phyloP scores from a whole-genome alignment of 1,140 invertebrate species.

The Hesperophylax magnus region DNA sequence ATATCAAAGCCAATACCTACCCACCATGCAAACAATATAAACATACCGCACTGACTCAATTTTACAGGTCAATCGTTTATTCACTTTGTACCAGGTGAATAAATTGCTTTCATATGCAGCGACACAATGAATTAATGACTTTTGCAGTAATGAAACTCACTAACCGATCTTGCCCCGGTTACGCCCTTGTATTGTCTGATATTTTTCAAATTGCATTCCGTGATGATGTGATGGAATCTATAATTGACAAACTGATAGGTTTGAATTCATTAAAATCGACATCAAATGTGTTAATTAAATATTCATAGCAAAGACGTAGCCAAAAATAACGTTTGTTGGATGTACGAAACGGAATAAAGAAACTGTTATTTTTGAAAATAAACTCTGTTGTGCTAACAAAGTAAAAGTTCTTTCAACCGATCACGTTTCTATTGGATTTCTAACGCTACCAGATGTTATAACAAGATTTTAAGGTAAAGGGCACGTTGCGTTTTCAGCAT shows the following conservation, averaged over 20 bases:
- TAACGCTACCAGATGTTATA: too few species aligned
- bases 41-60: constrained; percentile 8
- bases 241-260: background rate
- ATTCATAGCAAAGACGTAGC: too few species aligned
- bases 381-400: too few species aligned
- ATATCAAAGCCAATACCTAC: background rate
- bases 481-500: too few species aligned
- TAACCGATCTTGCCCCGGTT: constrained; percentile 3
- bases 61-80: constrained; percentile 35
- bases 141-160: background rate
- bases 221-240: constrained; percentile 7
- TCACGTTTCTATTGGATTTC: too few species aligned
- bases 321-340: too few species aligned
- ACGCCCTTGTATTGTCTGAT: constrained; percentile 33
- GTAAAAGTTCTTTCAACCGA: too few species aligned
- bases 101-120: constrained; percentile 29
- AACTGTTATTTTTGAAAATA: too few species aligned
- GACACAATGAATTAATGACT: constrained; percentile 29
- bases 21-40: too few species aligned
- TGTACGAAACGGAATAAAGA: too few species aligned
- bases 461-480: too few species aligned
- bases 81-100: constrained; percentile 13
- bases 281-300: too few species aligned
- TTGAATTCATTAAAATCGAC: background rate
- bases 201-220: background rate